Conservation (phyloP, 2,888 invertebrate genomes). For the Andrena flavipes region DNA sequence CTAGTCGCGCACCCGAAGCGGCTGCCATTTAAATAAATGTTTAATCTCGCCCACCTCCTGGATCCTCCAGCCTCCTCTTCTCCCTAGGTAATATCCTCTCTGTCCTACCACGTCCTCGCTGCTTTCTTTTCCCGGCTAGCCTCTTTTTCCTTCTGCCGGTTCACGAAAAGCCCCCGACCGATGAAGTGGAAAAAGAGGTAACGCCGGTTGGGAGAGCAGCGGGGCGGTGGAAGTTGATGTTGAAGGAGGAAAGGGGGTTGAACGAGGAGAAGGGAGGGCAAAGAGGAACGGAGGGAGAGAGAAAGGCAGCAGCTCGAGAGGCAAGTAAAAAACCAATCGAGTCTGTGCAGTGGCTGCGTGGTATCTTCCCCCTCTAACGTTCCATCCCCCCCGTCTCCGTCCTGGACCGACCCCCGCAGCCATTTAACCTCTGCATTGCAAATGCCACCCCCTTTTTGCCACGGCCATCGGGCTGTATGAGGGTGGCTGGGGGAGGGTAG, state of each 20-base stretch:
- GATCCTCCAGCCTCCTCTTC: slow-evolving; percentile 34
- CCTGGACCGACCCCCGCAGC: slow-evolving; percentile 77
- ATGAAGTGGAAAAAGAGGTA: slow-evolving; percentile 64
- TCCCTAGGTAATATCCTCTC: slow-evolving; percentile 62
- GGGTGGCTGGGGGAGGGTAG: slow-evolving; percentile 55
- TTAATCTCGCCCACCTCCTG: slow-evolving; percentile 81
- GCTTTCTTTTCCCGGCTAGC: slow-evolving; percentile 56
- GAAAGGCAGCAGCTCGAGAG: slow-evolving; percentile 61
- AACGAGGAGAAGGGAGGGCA: slow-evolving; percentile 24
- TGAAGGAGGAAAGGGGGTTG: slow-evolving; percentile 53
- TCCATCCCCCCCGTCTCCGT: slow-evolving; percentile 54
- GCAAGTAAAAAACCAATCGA: slow-evolving; percentile 84
- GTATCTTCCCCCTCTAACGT: slow-evolving; percentile 63
- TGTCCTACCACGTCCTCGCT: slow-evolving; percentile 52
- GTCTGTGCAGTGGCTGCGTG: slow-evolving; percentile 80
- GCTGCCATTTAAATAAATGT: slow-evolving; percentile 84
- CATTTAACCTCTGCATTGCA: slow-evolving; percentile 85
- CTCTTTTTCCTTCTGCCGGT: slow-evolving; percentile 63
- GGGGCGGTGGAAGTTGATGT: slow-evolving; percentile 25
- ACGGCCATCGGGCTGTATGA: slow-evolving; percentile 70
- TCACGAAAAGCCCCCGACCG: slow-evolving; percentile 71
- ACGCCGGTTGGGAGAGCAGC: slow-evolving; percentile 32
- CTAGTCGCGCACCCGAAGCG: slow-evolving; percentile 74
- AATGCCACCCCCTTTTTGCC: slow-evolving; percentile 84
- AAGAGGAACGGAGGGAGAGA: slow-evolving; percentile 28